A percentile compares a stretch with the other conserved stretches of the same genome.
Conservation (phyloP, 1,140 invertebrate genomes). For the Octopus bimaculoides region DNA sequence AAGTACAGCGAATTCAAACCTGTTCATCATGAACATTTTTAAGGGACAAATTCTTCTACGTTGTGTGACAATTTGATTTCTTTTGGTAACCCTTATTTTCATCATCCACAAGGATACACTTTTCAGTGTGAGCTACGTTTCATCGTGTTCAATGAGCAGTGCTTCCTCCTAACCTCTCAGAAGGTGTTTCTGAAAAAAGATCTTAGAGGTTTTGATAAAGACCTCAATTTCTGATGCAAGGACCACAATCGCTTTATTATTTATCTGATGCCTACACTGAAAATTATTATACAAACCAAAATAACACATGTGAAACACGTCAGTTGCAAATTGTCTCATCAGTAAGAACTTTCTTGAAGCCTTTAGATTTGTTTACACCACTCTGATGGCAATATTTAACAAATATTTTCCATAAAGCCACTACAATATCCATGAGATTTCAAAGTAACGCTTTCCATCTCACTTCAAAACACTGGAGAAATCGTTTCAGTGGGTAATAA, state of each 20-base stretch:
- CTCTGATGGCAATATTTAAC: background rate
- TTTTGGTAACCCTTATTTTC: background rate
- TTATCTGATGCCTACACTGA: background rate
- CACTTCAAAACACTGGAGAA: conserved; percentile 4
- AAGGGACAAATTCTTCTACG: conserved; percentile 4
- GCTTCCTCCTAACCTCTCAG: conserved; percentile 6
- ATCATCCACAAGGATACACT: background rate
- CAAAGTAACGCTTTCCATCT: background rate
- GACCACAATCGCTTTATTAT: background rate
- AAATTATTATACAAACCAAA: background rate
- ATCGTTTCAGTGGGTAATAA: conserved; percentile 3
- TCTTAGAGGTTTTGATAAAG: background rate
- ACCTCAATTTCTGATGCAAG: conserved; percentile 4
- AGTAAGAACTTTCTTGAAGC: conserved; percentile 4
- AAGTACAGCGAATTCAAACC: conserved; percentile 7
- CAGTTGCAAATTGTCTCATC: conserved; percentile 7
- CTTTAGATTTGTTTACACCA: background rate
- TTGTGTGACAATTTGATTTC: background rate
- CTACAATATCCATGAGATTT: background rate
- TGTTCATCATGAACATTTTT: background rate
- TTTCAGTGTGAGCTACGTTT: conserved; percentile 1
- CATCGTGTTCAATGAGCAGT: background rate
- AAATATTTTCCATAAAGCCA: conserved; percentile 4
- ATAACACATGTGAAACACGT: background rate
- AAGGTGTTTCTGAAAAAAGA: background rate